Conservation (phyloP, 2,888 invertebrate species). For the Oconnorella tubifera region DNA sequence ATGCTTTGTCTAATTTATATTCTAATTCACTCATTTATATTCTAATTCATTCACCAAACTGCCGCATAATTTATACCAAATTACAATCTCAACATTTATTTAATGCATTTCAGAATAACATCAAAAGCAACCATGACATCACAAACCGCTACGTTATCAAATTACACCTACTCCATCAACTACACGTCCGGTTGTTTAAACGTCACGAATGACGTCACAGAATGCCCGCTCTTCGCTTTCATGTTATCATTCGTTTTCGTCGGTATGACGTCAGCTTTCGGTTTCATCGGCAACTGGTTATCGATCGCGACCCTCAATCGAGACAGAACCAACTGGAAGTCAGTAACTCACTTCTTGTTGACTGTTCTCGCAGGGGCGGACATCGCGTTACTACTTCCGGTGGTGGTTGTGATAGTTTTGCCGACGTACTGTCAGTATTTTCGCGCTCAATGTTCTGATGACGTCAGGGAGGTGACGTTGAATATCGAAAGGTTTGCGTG, state of each 20-base stretch:
- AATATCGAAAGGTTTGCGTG: constrained; percentile 24
- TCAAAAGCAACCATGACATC: too few species aligned
- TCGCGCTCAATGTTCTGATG: neutral
- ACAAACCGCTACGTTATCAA: too few species aligned
- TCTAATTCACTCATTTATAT: too few species aligned
- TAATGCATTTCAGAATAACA: too few species aligned
- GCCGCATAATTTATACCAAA: too few species aligned
- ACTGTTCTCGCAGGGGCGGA: constrained; percentile 22
- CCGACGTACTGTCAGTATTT: constrained; percentile 18
- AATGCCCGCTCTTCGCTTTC: constrained; percentile 18
- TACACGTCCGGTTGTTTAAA: too few species aligned
- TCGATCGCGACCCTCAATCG: constrained; percentile 44
- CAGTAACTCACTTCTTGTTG: constrained; percentile 22
- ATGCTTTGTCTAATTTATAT: too few species aligned
- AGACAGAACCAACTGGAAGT: constrained; percentile 16
- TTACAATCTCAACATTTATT: too few species aligned
- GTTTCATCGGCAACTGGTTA: constrained; percentile 46
- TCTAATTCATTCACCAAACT: too few species aligned
- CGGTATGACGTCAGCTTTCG: constrained; percentile 34
- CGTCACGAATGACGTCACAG: too few species aligned
- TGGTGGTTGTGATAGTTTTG: constrained; percentile 12
- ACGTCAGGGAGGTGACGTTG: neutral
- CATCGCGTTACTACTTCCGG: constrained; percentile 20
- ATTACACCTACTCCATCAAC: too few species aligned
- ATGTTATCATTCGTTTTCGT: constrained; percentile 22